Percentiles rank a stretch among this genome's conserved stretches.
Conservation (phyloP, 1,140 invertebrate genomes). For the Aricia agestis region DNA sequence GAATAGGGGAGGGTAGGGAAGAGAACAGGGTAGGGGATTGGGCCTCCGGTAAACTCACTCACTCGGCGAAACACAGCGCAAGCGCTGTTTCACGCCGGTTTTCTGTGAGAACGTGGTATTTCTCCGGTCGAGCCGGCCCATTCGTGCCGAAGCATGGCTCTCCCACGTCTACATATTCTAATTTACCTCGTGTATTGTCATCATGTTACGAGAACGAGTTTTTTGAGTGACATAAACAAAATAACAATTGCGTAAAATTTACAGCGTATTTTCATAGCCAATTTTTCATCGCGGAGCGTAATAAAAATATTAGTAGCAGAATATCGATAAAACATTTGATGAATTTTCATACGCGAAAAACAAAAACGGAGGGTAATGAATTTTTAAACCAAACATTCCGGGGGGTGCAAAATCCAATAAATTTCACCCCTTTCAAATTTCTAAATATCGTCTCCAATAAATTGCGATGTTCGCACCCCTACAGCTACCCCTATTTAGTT, state of each 20-base stretch:
- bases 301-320: not conserved
- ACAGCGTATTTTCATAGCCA: not conserved
- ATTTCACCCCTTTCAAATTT: constrained; percentile 9
- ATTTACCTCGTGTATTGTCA: too few relatives aligned
- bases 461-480: constrained; percentile 40
- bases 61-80: too few relatives aligned
- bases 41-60: too few relatives aligned
- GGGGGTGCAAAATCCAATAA: not conserved
- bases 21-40: too few relatives aligned
- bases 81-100: too few relatives aligned
- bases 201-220: too few relatives aligned
- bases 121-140: too few relatives aligned
- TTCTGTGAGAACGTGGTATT: too few relatives aligned
- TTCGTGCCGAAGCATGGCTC: too few relatives aligned
- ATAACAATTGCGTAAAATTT: not conserved
- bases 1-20: too few relatives aligned
- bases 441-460: constrained; percentile 28
- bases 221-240: too few relatives aligned
- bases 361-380: not conserved
- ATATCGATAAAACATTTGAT: not conserved
- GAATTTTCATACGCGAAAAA: not conserved
- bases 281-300: not conserved
- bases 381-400: constrained; percentile 3
- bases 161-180: too few relatives aligned
- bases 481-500: constrained; percentile 21